These are phyloP conservation scores for Allygus modestus DNA, from an alignment of 2,888 invertebrate species.

Conservation along the genomic window DNA sequence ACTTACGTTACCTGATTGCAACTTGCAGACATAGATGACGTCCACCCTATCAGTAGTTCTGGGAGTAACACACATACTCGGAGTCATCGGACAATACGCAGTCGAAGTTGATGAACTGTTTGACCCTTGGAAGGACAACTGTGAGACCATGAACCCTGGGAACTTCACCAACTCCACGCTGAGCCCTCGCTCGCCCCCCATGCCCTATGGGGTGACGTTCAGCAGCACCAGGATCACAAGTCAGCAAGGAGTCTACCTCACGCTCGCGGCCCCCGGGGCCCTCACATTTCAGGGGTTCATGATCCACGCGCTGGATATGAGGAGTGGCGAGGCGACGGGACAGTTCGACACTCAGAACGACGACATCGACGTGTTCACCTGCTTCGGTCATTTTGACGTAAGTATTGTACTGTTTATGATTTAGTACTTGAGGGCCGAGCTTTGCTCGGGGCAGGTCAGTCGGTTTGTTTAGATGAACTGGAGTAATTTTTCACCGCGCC, in stretches of 20 bases:
- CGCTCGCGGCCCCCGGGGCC: neutral
- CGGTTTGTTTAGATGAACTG: too few species aligned
- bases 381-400: neutral
- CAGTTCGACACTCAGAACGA: slow-evolving; percentile 1
- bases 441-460: too few species aligned
- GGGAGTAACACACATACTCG: neutral
- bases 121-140: slow-evolving; percentile 24
- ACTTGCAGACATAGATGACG: neutral
- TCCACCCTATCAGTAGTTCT: neutral
- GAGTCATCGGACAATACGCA: neutral
- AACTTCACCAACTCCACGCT: slow-evolving; percentile 14
- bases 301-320: neutral
- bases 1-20: too few species aligned
- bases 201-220: slow-evolving; percentile 2
- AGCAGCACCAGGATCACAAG: neutral
- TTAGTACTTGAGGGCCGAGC: too few species aligned
- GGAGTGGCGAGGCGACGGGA: neutral
- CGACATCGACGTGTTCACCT: slow-evolving; percentile 16
- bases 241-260: slow-evolving; percentile 14
- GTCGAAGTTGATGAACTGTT: slow-evolving; percentile 20
- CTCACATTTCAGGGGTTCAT: neutral
- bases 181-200: neutral
- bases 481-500: too few species aligned
- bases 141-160: slow-evolving; percentile 10
- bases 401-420: too few species aligned